Conservation (phyloP, 2,888 invertebrate genomes). For the Epinotia nisella region DNA sequence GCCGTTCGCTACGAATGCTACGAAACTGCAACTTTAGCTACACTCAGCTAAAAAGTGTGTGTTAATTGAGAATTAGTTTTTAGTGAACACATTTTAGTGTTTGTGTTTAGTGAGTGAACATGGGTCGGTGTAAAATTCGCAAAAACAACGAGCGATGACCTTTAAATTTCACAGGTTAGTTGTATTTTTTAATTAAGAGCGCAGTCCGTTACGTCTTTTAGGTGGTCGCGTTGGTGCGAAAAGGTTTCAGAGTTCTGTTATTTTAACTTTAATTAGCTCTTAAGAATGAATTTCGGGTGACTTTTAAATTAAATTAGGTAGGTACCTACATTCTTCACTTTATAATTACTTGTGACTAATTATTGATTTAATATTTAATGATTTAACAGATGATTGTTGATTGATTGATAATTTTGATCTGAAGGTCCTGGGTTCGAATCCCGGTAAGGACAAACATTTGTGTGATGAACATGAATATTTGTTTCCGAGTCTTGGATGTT, state of each 20-base stretch:
- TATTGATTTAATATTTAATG: background rate
- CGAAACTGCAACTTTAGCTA: conserved; percentile 49
- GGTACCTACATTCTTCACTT: background rate
- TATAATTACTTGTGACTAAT: conserved; percentile 2
- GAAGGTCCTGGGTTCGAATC: too few species aligned
- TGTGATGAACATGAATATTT: too few species aligned
- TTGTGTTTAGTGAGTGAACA: conserved; percentile 61
- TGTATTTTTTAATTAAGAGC: conserved; percentile 70
- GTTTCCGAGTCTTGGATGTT: too few species aligned
- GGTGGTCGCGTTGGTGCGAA: conserved; percentile 10
- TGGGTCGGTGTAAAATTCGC: conserved; percentile 65
- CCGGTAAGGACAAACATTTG: too few species aligned
- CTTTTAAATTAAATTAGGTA: conserved; percentile 14
- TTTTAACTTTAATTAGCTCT: conserved; percentile 24
- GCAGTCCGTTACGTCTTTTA: conserved; percentile 48
- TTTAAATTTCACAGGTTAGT: conserved; percentile 77
- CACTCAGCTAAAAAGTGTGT: conserved; percentile 27
- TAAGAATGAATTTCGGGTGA: background rate
- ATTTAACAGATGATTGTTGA: too few species aligned
- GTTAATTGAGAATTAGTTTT: conserved; percentile 17
- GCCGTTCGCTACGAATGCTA: conserved; percentile 46
- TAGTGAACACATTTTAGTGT: conserved; percentile 45
- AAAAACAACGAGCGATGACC: conserved; percentile 73
- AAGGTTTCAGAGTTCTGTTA: conserved; percentile 24
- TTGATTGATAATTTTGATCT: too few species aligned